These are phyloP conservation scores for Paramisgurnus dabryanus DNA, from an alignment of 2,113 vertebrate genomes.

Conservation along the genomic window DNA sequence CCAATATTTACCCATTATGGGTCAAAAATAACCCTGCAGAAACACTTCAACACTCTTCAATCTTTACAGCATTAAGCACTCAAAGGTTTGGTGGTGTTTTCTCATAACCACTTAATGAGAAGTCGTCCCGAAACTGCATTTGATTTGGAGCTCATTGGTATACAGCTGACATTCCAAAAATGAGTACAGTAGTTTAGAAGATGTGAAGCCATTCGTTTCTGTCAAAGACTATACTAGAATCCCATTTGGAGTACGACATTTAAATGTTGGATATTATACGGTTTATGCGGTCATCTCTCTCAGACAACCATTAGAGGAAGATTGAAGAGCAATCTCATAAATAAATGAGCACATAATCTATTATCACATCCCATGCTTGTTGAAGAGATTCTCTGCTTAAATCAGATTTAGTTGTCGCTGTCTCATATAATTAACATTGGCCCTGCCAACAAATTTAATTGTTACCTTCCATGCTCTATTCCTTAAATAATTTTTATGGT, in stretches of 20 bases:
- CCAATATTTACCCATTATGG: too few relatives aligned
- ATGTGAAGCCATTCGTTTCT: constrained; percentile 13
- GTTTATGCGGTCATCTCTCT: background rate
- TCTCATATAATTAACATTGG: too few relatives aligned
- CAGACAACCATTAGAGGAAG: background rate
- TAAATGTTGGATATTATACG: constrained; percentile 5
- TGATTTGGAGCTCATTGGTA: constrained; percentile 5
- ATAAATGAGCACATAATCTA: background rate
- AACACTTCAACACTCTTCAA: background rate
- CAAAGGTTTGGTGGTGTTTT: background rate
- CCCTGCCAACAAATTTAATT: too few relatives aligned
- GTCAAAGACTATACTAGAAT: constrained; percentile 10
- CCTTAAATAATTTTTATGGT: too few relatives aligned
- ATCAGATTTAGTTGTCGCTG: background rate
- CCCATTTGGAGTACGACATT: constrained; percentile 5
- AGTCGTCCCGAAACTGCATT: background rate
- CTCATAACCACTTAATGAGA: background rate
- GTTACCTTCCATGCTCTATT: too few relatives aligned
- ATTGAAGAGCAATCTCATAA: background rate
- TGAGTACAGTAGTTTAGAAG: constrained; percentile 12
- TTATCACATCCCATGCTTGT: background rate
- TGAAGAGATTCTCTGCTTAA: background rate
- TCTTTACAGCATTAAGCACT: background rate
- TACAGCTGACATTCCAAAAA: constrained; percentile 17
- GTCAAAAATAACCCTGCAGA: background rate